These are phyloP conservation scores for Colinus virginianus DNA, from an alignment of 2,113 vertebrate genomes.

Conservation along the genomic window DNA sequence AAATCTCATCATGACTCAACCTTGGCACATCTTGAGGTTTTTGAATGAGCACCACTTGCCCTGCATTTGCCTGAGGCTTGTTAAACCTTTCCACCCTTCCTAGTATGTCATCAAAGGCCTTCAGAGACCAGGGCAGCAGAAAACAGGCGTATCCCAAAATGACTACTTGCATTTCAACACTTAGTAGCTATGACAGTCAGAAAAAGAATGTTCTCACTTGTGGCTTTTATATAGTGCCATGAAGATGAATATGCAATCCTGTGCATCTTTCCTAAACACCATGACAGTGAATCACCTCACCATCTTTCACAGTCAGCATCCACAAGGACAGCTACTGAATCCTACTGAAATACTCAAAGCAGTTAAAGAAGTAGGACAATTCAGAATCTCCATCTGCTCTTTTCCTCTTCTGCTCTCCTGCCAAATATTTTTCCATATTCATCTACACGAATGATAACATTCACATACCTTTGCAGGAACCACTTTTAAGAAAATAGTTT, in stretches of 20 bases:
- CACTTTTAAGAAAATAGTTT: background rate
- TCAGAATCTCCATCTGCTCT: background rate
- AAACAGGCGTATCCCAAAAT: conserved; percentile 29
- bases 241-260: background rate
- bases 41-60: background rate
- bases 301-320: background rate
- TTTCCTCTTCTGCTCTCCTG: background rate
- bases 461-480: background rate
- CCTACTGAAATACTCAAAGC: background rate
- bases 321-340: background rate
- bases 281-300: background rate
- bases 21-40: background rate
- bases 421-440: background rate
- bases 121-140: background rate
- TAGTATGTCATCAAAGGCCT: conserved; percentile 45
- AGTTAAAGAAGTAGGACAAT: background rate
- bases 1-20: background rate
- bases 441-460: background rate
- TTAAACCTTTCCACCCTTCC: conserved; percentile 41
- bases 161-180: conserved; percentile 35
- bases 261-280: background rate
- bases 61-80: conserved; percentile 15
- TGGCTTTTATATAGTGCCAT: background rate
- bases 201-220: conserved; percentile 54
- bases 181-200: conserved; percentile 20